phyloP scores from a whole-genome alignment of 2,113 vertebrate species.

The Pygoscelis antarcticus region DNA sequence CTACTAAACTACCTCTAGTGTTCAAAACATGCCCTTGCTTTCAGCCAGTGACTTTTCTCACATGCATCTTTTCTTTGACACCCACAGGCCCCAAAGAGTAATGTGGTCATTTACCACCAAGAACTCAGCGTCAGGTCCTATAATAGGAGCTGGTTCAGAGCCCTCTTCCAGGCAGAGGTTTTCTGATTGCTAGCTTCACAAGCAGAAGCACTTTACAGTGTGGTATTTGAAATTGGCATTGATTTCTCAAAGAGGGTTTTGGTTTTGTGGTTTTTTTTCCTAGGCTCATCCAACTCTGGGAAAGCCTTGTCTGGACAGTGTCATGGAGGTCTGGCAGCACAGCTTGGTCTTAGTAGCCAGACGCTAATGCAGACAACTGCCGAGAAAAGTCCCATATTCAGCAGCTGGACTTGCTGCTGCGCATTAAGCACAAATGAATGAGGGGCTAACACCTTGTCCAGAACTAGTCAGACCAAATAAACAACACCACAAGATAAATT shows the following conservation, averaged over 20 bases:
- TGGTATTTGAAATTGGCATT: background rate
- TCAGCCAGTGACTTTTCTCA: slow-evolving; percentile 2
- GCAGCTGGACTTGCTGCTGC: background rate
- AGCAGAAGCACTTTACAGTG: background rate
- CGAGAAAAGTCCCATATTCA: background rate
- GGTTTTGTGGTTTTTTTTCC: background rate
- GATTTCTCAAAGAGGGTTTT: background rate
- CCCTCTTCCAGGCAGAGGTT: slow-evolving; percentile 21
- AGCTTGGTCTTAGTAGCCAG: background rate
- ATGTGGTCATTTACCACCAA: slow-evolving; percentile 21
- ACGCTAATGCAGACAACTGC: background rate
- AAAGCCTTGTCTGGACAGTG: slow-evolving; percentile 39
- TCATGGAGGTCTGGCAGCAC: slow-evolving; percentile 21
- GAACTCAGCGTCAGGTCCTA: background rate
- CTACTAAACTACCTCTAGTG: slow-evolving; percentile 55
- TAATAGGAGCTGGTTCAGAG: background rate
- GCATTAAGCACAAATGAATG: background rate
- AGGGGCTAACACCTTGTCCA: slow-evolving; percentile 1
- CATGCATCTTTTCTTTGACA: slow-evolving; percentile 45
- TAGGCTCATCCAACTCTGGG: background rate
- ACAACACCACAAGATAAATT: background rate
- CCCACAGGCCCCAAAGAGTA: slow-evolving; percentile 5
- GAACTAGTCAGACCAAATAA: slow-evolving; percentile 8
- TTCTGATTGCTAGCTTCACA: slow-evolving; percentile 1
- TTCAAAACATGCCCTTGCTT: slow-evolving; percentile 7